These are phyloP conservation scores for Rhamnusium bicolor DNA, from an alignment of 2,888 invertebrate genomes.

Conservation along the genomic window DNA sequence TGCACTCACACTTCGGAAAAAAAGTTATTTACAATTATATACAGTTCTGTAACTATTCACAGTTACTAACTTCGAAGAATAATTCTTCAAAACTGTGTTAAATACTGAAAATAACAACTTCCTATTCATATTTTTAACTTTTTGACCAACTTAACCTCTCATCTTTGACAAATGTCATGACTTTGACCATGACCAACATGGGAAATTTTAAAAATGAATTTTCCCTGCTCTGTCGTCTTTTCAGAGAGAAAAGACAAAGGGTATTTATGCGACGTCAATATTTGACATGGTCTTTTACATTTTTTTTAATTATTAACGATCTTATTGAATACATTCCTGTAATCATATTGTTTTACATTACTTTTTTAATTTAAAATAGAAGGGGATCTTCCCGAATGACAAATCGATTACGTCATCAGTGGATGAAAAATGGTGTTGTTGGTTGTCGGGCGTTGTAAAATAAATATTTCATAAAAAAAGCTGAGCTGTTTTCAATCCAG, in stretches of 20 bases:
- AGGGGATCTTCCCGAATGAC: constrained; percentile 26
- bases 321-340: neutral
- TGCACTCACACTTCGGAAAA: neutral
- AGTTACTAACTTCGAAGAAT: constrained; percentile 32
- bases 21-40: constrained; percentile 3
- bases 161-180: neutral
- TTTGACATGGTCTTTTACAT: neutral
- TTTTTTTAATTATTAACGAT: neutral
- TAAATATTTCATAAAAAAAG: constrained; percentile 47
- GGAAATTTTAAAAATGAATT: neutral
- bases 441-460: constrained; percentile 66
- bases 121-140: neutral
- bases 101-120: neutral
- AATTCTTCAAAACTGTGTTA: constrained; percentile 29
- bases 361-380: neutral
- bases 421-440: constrained; percentile 64
- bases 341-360: neutral
- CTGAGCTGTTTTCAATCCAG: constrained; percentile 27
- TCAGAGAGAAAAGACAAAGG: neutral
- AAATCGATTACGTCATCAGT: constrained; percentile 63
- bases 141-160: neutral
- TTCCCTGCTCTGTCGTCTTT: neutral
- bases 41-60: constrained; percentile 20
- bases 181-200: constrained; percentile 9
- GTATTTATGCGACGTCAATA: neutral